Base-by-base conservation (phyloP, 2,888 invertebrate species). In the Mycogona germanica region DNA sequence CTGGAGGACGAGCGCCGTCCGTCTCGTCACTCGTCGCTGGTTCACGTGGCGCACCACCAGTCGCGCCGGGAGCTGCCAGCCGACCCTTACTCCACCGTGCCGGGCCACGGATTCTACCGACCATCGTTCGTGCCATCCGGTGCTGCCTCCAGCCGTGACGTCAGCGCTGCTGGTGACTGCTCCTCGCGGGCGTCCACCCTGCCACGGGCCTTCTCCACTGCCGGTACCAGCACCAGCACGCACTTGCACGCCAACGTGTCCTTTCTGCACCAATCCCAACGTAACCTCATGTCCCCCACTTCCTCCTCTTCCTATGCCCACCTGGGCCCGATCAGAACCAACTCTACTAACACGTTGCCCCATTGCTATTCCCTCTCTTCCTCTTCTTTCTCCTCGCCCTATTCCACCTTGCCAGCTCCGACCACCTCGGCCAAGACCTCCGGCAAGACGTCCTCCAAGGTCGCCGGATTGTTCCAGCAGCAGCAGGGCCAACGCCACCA, bases 251-350 rank as follows among this genome's bases (percentile, higher is more conserved):
- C 55, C 30, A 57, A 57, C 41, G 52, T 55, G 3, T 57, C 57
- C 32, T 57, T 57, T 47, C 38, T 57, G 23, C 57, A 57, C 51
- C 51, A 55, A 19, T 51, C 53, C 37, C 25, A 21, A 12, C 23
- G 41, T n/a, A 35, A 35, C 48, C 19, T 48, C 21, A 19, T 29
- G 28, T 14, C 38, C 45, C 35, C 45, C 23, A 29, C 44, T 28
- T 32, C 55, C 28, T 26, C 44, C 38, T 38, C 51, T 45, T 54
- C 45, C 55, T 38, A 29, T 35, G 50, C 35, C 48, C 41, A n/a
- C n/a, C n/a, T 55, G 7, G 71, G 70, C 48, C 69, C 70, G 26
- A 75, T 77, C 4, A 65, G 63, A 26, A 21, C 46, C 19, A 38
- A 53, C 6, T 21, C 29, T 25, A 53, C 46, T 38, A 38, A 30